phyloP scores from a whole-genome alignment of 1,140 invertebrate genomes.

The Zaprionus gabonicus region DNA sequence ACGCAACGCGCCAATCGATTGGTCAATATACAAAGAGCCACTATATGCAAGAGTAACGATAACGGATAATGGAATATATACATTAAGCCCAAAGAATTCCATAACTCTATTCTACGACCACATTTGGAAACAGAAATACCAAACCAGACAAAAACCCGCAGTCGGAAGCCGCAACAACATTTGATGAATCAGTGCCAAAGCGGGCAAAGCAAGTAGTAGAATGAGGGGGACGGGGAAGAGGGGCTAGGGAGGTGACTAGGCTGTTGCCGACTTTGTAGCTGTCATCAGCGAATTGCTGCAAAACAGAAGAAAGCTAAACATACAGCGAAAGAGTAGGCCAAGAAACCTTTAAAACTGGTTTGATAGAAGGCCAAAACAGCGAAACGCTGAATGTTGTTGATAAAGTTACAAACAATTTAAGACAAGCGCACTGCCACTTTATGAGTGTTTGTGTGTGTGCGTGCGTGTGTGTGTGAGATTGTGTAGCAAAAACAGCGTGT shows the following conservation, averaged over 20 bases:
- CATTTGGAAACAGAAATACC: not conserved
- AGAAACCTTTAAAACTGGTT: constrained; percentile 79
- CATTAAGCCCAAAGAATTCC: not conserved
- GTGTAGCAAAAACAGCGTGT: constrained; percentile 56
- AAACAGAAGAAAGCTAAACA: constrained; percentile 79
- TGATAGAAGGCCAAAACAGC: constrained; percentile 67
- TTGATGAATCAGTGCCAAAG: constrained; percentile 61
- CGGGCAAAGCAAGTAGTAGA: not conserved
- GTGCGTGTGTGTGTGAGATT: constrained; percentile 9
- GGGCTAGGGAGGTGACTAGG: not conserved
- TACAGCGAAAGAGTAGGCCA: constrained; percentile 61
- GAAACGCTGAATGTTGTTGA: constrained; percentile 34
- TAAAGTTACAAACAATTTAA: constrained; percentile 60
- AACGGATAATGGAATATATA: constrained; percentile 8
- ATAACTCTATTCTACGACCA: not conserved
- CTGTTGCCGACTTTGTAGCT: constrained; percentile 40
- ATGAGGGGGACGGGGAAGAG: not conserved
- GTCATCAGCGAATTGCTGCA: constrained; percentile 71
- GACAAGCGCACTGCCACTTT: constrained; percentile 47
- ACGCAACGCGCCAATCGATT: constrained; percentile 39
- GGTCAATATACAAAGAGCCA: constrained; percentile 21
- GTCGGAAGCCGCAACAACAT: constrained; percentile 29
- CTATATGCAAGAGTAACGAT: constrained; percentile 17
- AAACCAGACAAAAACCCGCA: constrained; percentile 7
- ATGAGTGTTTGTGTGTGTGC: constrained; percentile 12